phyloP scores from a whole-genome alignment of 2,797 vertebrate species.

The Capromys pilorides region DNA sequence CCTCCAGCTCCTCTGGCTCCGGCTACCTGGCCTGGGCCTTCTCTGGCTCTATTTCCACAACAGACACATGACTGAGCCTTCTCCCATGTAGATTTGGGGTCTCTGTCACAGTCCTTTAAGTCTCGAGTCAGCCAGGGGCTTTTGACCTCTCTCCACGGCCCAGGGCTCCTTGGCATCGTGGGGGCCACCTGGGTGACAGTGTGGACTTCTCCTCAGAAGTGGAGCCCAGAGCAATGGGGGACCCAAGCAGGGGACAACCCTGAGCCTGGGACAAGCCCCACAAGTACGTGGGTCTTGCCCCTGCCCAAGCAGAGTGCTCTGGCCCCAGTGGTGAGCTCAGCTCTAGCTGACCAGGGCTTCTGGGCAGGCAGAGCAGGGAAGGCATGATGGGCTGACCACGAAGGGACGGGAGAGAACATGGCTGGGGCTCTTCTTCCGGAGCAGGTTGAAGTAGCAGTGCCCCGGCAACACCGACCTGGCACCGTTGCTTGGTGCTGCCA shows the following conservation, averaged over 20 bases:
- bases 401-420: not conserved
- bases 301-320: not conserved
- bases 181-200: not conserved
- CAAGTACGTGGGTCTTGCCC: not conserved
- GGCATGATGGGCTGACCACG: not conserved
- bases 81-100: not conserved
- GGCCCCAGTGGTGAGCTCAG: not conserved
- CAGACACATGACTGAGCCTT: constrained; percentile 45
- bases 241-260: not conserved
- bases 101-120: not conserved
- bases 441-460: not conserved
- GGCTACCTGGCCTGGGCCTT: constrained; percentile 44
- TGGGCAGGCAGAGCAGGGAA: not conserved
- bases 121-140: not conserved
- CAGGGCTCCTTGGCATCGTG: not conserved
- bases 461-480: not conserved
- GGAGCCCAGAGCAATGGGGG: not conserved
- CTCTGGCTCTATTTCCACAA: constrained; percentile 12
- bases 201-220: constrained; percentile 30
- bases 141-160: not conserved
- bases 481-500: not conserved
- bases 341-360: not conserved
- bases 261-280: not conserved
- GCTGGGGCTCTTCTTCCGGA: not conserved
- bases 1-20: constrained; percentile 58